Conservation (phyloP, 2,888 invertebrate genomes). For the Hipparchia semele region DNA sequence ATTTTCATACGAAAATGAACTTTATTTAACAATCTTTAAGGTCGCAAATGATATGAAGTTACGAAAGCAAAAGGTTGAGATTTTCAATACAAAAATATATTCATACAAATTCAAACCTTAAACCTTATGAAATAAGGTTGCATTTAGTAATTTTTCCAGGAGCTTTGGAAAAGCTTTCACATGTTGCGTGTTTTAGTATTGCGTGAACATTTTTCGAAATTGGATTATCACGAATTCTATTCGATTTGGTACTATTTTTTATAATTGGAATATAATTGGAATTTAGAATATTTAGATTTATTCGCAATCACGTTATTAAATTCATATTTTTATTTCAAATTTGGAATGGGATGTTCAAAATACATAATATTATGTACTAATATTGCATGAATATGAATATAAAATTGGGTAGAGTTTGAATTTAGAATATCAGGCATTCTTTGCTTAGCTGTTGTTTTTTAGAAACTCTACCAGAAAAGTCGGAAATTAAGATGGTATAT, state of each 20-base stretch:
- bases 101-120: slow-evolving; percentile 1
- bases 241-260: background rate
- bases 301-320: background rate
- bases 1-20: background rate
- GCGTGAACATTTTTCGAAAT: slow-evolving; percentile 30
- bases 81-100: background rate
- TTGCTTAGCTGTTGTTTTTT: too few species aligned
- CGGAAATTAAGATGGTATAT: too few species aligned
- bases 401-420: slow-evolving; percentile 12
- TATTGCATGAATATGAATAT: too few species aligned
- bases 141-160: background rate
- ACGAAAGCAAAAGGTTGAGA: background rate
- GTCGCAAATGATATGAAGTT: background rate
- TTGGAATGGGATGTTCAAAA: background rate
- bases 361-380: background rate
- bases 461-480: too few species aligned
- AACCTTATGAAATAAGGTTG: background rate
- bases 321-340: background rate
- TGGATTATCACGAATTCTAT: slow-evolving; percentile 25
- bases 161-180: slow-evolving; percentile 3
- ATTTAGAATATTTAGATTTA: background rate
- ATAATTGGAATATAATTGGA: background rate
- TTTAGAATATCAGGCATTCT: slow-evolving; percentile 17
- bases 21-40: background rate
- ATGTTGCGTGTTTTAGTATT: slow-evolving; percentile 14